Percentiles rank a stretch among this genome's conserved stretches.
Evolutionary conservation across 2,797 vertebrate genomes (phyloP).

Genomic region (Neomorphus geoffroyi): DNA sequence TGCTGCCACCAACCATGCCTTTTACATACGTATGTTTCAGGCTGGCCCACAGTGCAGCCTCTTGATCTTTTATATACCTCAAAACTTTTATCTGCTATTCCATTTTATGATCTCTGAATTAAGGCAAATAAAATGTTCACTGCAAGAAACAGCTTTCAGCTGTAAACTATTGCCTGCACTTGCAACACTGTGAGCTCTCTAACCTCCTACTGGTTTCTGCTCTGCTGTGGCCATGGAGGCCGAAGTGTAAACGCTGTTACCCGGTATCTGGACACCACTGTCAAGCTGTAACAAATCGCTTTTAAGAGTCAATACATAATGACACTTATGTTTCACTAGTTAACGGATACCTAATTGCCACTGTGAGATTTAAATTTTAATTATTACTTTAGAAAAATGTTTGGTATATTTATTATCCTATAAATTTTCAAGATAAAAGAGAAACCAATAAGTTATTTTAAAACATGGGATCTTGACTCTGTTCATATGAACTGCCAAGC

Average conservation of each 20-base stretch:
- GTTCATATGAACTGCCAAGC: background rate
- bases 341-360: background rate
- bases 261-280: background rate
- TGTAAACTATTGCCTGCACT: background rate
- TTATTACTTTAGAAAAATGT: background rate
- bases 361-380: background rate
- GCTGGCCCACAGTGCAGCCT: background rate
- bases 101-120: background rate
- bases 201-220: background rate
- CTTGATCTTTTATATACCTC: background rate
- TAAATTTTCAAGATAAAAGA: background rate
- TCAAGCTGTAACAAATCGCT: background rate
- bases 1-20: background rate
- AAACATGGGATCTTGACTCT: background rate
- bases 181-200: background rate
- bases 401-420: background rate
- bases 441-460: background rate
- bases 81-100: background rate
- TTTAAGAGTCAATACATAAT: background rate
- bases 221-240: background rate
- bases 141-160: background rate
- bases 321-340: background rate
- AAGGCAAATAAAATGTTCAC: background rate
- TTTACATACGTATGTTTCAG: background rate
- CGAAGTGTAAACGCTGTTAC: background rate